Base-by-base conservation (phyloP, 2,888 invertebrate species). In the Mylabris sibirica region DNA sequence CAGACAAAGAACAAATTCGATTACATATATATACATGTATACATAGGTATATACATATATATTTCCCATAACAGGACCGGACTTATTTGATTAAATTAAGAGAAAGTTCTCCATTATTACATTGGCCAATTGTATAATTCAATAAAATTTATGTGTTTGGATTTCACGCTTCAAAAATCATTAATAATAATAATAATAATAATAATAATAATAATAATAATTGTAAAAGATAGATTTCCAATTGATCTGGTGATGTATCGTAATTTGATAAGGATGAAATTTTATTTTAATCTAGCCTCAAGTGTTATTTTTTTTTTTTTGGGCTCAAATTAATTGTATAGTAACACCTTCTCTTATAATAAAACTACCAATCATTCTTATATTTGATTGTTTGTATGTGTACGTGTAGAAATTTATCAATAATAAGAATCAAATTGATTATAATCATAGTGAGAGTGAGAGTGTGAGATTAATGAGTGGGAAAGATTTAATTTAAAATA, bases 341-440 rank as follows among this genome's bases (percentile, higher is more conserved):
- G 53, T 17, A 53, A 53, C 53, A 53, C 53, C 53, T 53, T 53
- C 53, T 53, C 53, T 9, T 53, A 20, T 53, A 53, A 53, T 22
- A 20, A 49, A 53, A 20, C 53, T 12, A 53, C 53, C 30, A 53
- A 53, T 53, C 53, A 53, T 49, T 20, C 8, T 8, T 30, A 30
- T 30, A 30, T 30, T 30, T 30, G 30, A 30, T 30, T 30, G 30
- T 30, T 30, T 30, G 30, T 30, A 30, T 30, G 30, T 14, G 41
- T 41, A n/a, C n/a, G 41, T 41, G 41, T 41, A 41, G 12, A 41
- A 20, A 53, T 22, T 53, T 53, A 53, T 53, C 53, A 22, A 53
- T 53, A 53, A 53, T 53, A 53, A 22, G 11, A 53, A 53, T 53
- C 53, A 53, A 30, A 53, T 53, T 53, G 20, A 53, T 53, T 53